phyloP scores from a whole-genome alignment of 1,140 invertebrate genomes.

The Anastatus disparis region DNA sequence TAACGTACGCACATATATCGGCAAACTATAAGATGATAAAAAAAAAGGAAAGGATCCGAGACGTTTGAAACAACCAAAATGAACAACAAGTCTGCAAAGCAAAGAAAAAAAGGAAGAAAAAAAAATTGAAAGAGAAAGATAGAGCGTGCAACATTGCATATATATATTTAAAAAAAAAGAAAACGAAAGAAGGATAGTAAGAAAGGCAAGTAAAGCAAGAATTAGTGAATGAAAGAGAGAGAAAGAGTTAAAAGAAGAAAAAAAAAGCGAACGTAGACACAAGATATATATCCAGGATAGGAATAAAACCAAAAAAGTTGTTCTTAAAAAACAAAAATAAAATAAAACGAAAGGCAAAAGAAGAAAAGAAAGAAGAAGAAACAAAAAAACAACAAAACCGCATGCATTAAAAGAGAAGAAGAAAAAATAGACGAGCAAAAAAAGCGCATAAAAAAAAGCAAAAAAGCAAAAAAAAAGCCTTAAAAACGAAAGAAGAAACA shows the following conservation, averaged over 20 bases:
- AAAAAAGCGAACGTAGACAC: constrained; percentile 13
- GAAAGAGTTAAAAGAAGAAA: not conserved
- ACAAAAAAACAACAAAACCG: constrained; percentile 14
- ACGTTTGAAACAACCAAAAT: too few species aligned
- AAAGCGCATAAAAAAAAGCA: too few species aligned
- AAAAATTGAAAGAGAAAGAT: constrained; percentile 10
- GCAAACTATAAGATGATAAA: too few species aligned
- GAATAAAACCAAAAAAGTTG: too few species aligned
- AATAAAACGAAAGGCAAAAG: too few species aligned
- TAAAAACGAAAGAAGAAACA: too few species aligned
- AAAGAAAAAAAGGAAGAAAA: constrained; percentile 10
- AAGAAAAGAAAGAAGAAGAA: constrained; percentile 15
- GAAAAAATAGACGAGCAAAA: constrained; percentile 16
- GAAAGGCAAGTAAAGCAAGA: constrained; percentile 35
- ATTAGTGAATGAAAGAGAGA: constrained; percentile 31
- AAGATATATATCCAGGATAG: constrained; percentile 15
- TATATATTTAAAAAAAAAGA: not conserved
- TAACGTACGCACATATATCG: too few species aligned
- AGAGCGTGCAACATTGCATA: constrained; percentile 39
- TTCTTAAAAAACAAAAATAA: too few species aligned
- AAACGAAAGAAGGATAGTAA: constrained; percentile 28
- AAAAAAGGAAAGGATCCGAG: not conserved
- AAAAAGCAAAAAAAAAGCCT: too few species aligned
- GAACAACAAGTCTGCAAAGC: not conserved
- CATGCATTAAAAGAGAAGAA: constrained; percentile 19